Evolutionary conservation across 2,113 vertebrate genomes (phyloP), one percentile per base, ranked within the genome.

Genomic region (Siniperca chuatsi): DNA sequence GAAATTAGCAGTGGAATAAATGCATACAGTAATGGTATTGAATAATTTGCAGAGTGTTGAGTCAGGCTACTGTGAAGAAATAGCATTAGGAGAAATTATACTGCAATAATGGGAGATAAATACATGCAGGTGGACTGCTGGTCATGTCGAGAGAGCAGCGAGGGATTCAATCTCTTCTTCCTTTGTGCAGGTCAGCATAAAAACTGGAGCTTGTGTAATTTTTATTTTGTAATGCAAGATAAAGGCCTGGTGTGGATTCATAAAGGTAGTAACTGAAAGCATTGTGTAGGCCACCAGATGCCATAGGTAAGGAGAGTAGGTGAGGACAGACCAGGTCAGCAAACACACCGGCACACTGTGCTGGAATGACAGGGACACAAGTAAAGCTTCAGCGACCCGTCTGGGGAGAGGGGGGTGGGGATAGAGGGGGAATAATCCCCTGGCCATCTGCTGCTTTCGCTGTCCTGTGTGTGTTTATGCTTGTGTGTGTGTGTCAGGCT

Each of bases 381-480:
- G 84, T 81, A 92, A 84, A 88, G 87, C 90, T 84, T 81, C 55
- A 76, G 83, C 12, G 11, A 74, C 62, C 62, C 1, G 79, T 75
- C 71, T 75, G 65, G 12, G 66, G 50, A 21, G 21, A 70, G 46
- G 73, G 72, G 71, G 83, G 78, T 64, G 83, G 82, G 67, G 79
- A 78, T 66, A 58, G 78, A 81, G 77, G 86, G 83, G 60, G 75
- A 90, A 40, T 96, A 95, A 96, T 95, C 95, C 94, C 48, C 73
- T 29, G 75, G 83, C 93, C 95, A 95, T 95, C 93, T 96, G 94
- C 84, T 92, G 92, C 88, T 78, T 44, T 85, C 67, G 65, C 87
- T 66, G 6, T 75, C 64, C 82, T 74, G 52, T 8, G 75, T 90
- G 61, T 80, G 48, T 78, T 20, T 33, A 21, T 74, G 77, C 33